Evolutionary conservation across 2,888 invertebrate genomes (phyloP).

Genomic region (Neocrepidodera transversa): DNA sequence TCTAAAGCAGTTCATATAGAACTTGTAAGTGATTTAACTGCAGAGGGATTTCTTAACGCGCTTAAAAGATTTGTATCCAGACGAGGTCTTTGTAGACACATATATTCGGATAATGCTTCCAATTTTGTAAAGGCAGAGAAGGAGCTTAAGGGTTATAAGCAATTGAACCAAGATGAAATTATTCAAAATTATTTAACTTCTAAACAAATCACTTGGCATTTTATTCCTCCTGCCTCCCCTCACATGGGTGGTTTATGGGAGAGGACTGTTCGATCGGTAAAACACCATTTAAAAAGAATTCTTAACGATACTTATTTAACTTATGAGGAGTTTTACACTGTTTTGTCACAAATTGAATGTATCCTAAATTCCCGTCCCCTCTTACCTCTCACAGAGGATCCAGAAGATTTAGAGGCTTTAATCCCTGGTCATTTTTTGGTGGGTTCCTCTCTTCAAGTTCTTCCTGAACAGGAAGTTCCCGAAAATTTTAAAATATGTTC

Average conservation of each 20-base stretch:
- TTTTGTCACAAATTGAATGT: neutral
- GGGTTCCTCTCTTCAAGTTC: neutral
- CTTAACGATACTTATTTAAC: neutral
- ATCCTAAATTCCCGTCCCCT: constrained; percentile 5
- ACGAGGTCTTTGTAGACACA: constrained; percentile 21
- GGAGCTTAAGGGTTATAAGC: neutral
- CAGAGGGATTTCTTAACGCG: constrained; percentile 19
- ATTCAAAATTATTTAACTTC: neutral
- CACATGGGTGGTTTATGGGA: constrained; percentile 6
- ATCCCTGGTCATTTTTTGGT: neutral
- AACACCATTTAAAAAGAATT: neutral
- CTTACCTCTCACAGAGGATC: neutral
- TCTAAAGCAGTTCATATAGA: constrained; percentile 23
- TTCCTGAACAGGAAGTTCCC: constrained; percentile 1
- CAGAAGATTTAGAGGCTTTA: neutral
- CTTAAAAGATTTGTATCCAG: constrained; percentile 28
- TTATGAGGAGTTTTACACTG: neutral
- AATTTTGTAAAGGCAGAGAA: constrained; percentile 1
- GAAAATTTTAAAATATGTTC: neutral
- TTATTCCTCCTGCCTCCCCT: neutral
- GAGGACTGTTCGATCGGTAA: neutral
- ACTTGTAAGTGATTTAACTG: constrained; percentile 19
- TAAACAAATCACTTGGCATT: neutral
- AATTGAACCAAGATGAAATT: neutral
- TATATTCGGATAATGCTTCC: constrained; percentile 13